Percentiles rank a stretch among this genome's conserved stretches.
Evolutionary conservation across 2,888 invertebrate genomes (phyloP).

Genomic region (Nomada fucata): DNA sequence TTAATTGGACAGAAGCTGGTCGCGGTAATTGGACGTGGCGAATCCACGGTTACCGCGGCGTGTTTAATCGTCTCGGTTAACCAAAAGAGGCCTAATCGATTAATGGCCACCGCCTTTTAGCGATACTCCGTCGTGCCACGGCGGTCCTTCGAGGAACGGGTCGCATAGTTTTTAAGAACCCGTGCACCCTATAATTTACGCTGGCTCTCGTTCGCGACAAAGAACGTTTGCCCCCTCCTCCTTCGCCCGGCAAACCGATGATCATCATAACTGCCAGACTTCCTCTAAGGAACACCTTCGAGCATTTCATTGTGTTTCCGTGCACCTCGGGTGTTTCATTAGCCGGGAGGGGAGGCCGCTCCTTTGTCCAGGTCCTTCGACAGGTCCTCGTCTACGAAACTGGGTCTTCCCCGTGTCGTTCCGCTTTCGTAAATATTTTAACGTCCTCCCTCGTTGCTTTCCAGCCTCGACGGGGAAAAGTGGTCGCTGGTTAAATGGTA

Average conservation of each 20-base stretch:
- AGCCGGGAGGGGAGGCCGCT: background rate
- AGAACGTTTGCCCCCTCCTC: background rate
- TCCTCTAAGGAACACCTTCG: conserved; percentile 62
- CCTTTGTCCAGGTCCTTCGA: conserved; percentile 19
- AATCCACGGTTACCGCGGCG: conserved; percentile 2
- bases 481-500: background rate
- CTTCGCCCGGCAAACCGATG: conserved; percentile 43
- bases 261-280: conserved; percentile 58
- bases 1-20: conserved; percentile 25
- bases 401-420: background rate
- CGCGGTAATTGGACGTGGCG: conserved; percentile 26
- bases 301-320: conserved; percentile 20
- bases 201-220: background rate
- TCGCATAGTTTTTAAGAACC: conserved; percentile 1
- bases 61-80: conserved; percentile 26
- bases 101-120: conserved; percentile 5
- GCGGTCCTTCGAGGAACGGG: conserved; percentile 4
- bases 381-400: background rate
- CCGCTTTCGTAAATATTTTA: conserved; percentile 15
- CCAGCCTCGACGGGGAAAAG: background rate
- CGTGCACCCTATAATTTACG: conserved; percentile 33
- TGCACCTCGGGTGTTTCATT: conserved; percentile 20
- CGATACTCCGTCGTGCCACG: background rate
- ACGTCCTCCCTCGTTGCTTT: background rate
- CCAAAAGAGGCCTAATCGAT: conserved; percentile 38